phyloP scores from a whole-genome alignment of 2,888 invertebrate genomes.

The Drosophila recens region DNA sequence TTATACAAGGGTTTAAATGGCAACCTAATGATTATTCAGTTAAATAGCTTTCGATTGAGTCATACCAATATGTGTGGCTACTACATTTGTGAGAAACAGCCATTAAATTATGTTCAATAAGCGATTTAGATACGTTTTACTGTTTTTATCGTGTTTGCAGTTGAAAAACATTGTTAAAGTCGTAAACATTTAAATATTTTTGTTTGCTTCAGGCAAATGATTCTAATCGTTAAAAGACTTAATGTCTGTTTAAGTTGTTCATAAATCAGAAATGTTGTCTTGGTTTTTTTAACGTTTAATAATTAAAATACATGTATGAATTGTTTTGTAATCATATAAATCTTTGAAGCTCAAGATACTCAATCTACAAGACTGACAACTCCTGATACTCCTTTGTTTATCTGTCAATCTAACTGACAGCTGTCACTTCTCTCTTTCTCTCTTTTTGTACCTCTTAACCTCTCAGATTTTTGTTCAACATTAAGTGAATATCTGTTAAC shows the following conservation, averaged over 20 bases:
- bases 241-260: neutral
- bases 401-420: constrained; percentile 21
- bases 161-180: neutral
- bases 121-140: constrained; percentile 7
- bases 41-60: constrained; percentile 37
- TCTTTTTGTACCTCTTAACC: neutral
- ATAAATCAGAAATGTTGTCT: constrained; percentile 19
- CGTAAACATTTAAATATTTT: constrained; percentile 1
- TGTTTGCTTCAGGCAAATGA: constrained; percentile 9
- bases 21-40: constrained; percentile 26
- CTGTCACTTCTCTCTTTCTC: constrained; percentile 19
- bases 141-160: constrained; percentile 15
- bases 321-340: neutral
- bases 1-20: constrained; percentile 30
- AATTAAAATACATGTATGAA: too few species aligned
- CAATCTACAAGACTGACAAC: neutral
- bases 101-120: constrained; percentile 20
- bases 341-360: neutral
- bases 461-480: constrained; percentile 4
- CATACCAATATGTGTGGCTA: constrained; percentile 9
- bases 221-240: constrained; percentile 15
- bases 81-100: constrained; percentile 20
- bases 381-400: constrained; percentile 4
- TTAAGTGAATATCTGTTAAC: constrained; percentile 14
- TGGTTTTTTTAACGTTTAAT: neutral